phyloP scores from a whole-genome alignment of 2,888 invertebrate genomes.

The Andrena trimmerana region DNA sequence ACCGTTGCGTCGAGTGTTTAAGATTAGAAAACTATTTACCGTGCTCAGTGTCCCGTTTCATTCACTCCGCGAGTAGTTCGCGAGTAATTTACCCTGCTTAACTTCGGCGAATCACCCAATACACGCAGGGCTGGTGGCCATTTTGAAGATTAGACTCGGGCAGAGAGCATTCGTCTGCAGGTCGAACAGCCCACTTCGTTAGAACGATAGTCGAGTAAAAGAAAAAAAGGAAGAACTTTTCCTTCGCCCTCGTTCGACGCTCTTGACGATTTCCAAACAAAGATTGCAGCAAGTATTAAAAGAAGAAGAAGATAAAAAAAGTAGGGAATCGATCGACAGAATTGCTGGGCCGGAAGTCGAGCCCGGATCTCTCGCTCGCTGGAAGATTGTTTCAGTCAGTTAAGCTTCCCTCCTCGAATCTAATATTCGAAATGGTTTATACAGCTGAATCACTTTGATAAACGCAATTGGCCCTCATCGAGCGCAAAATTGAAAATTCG shows the following conservation, averaged over 20 bases:
- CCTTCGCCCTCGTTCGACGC: neutral
- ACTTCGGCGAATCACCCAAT: neutral
- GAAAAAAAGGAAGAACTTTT: neutral
- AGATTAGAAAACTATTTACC: too few species aligned
- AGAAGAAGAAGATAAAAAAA: neutral
- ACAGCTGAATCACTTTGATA: neutral
- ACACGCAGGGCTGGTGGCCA: neutral
- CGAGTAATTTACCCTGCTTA: too few species aligned
- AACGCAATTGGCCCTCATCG: neutral
- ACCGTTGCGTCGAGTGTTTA: too few species aligned
- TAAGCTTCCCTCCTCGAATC: conserved; percentile 5
- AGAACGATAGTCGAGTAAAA: neutral
- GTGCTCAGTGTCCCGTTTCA: too few species aligned
- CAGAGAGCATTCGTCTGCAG: neutral
- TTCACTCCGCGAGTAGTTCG: too few species aligned
- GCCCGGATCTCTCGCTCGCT: neutral
- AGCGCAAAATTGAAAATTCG: neutral
- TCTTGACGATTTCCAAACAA: conserved; percentile 7
- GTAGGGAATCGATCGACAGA: neutral
- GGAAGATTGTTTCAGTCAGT: conserved; percentile 1
- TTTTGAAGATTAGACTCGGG: neutral
- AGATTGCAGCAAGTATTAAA: conserved; percentile 4
- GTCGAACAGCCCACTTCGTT: neutral
- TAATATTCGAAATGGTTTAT: conserved; percentile 14
- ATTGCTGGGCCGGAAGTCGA: conserved; percentile 3